phyloP scores from a whole-genome alignment of 2,888 invertebrate species.

The Chrysomela aeneicollis region DNA sequence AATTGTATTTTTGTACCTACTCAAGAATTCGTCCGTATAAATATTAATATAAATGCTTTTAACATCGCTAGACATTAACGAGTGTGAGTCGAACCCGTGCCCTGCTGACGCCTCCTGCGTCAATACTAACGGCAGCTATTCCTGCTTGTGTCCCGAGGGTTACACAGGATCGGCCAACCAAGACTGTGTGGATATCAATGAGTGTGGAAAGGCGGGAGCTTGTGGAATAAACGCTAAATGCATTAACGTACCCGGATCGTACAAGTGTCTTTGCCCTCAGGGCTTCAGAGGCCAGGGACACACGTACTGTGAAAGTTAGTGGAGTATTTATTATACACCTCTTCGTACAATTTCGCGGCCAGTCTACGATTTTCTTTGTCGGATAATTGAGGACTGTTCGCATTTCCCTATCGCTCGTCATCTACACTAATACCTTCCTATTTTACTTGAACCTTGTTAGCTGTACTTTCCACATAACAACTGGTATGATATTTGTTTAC shows the following conservation, averaged over 20 bases:
- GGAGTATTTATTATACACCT: conserved; percentile 20
- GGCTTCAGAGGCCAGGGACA: conserved; percentile 80
- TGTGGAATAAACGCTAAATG: conserved; percentile 83
- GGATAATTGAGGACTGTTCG: too few relatives aligned
- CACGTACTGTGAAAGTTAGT: conserved; percentile 81
- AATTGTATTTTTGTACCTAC: too few relatives aligned
- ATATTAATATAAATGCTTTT: conserved; percentile 29
- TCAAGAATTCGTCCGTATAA: too few relatives aligned
- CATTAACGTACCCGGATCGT: conserved; percentile 82
- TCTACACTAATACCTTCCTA: conserved; percentile 26
- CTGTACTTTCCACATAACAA: conserved; percentile 47
- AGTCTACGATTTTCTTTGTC: conserved; percentile 1
- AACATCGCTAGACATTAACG: conserved; percentile 72
- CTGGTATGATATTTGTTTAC: conserved; percentile 41
- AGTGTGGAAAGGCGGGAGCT: conserved; percentile 71
- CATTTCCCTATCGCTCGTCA: neutral
- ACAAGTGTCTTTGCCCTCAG: conserved; percentile 77
- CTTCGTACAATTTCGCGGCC: conserved; percentile 11
- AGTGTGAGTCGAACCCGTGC: conserved; percentile 75
- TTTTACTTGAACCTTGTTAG: conserved; percentile 28
- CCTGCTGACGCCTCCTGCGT: conserved; percentile 75
- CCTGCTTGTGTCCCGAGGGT: conserved; percentile 76
- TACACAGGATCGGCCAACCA: conserved; percentile 68
- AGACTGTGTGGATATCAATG: conserved; percentile 77
- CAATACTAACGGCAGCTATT: conserved; percentile 79